Evolutionary conservation across 1,140 invertebrate species (phyloP), one percentile per base, ranked within the genome.

Genomic region (Zaprionus davidi): DNA sequence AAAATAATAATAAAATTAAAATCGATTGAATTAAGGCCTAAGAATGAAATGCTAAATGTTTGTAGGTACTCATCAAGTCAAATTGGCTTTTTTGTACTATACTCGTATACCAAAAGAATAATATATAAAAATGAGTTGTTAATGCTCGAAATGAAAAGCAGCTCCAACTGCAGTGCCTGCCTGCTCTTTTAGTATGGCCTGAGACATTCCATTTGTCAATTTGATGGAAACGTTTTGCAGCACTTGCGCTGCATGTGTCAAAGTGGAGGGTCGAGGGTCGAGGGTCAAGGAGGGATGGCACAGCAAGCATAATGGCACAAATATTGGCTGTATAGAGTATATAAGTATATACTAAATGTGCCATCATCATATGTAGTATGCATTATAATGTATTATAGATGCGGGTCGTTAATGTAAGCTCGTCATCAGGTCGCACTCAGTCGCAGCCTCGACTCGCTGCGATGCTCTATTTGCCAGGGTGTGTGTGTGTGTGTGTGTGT

Each of bases 371-470:
- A 13, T 49, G 20, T 49, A 15, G 3, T 24, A 51, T 51, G 46
- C 46, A 51, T 22, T 51, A 51, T 24, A 51, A 24, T 51, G 46
- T 24, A 24, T 20, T 24, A 51, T 51, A 51, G 11, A 51, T 51
- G 46, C 46, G 46, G 46, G 46, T 51, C 46, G 46, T 51, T 51
- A 51, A 51, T 51, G 46, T 2, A 24, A 20, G 17, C 5, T 12
- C 17, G 46, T 24, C 46, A 51, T 22, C 46, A 12, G 20, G 44
- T 49, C 44, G 17, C 44, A 49, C 17, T 46, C 41, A 53, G 31
- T 26, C 57, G n/a, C 38, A n/a, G 38, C 38, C 38, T 41, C 38
- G 38, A 41, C 38, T 41, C 58, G 66, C 41, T 13, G 3, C 62
- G 22, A 49, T 17, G 17, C 41, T 46, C 7, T 0, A 46, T n/a